phyloP scores from a whole-genome alignment of 2,113 vertebrate genomes.

The Centropristis striata region DNA sequence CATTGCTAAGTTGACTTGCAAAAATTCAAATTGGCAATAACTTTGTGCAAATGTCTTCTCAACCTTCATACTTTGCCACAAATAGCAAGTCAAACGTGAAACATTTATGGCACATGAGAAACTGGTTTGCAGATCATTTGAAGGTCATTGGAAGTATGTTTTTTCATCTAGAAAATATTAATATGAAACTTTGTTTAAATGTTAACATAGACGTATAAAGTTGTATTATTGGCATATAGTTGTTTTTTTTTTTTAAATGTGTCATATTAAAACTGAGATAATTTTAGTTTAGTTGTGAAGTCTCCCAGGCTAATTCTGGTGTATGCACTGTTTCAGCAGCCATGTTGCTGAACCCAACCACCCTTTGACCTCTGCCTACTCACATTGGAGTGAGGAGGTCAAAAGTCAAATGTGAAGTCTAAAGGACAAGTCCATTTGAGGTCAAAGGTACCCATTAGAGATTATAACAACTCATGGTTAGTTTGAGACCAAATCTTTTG shows the following conservation, averaged over 20 bases:
- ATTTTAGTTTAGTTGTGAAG: background rate
- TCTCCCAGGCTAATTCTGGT: background rate
- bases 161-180: conserved; percentile 32
- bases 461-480: background rate
- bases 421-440: conserved; percentile 46
- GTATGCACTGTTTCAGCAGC: background rate
- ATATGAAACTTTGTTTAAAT: conserved; percentile 34
- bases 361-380: conserved; percentile 30
- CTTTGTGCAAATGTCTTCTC: conserved; percentile 68
- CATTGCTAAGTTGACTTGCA: conserved; percentile 44
- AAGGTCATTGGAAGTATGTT: conserved; percentile 34
- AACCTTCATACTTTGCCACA: conserved; percentile 63
- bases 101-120: conserved; percentile 15
- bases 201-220: background rate
- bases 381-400: conserved; percentile 26
- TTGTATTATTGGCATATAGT: background rate
- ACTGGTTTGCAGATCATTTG: conserved; percentile 48
- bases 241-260: too few relatives aligned
- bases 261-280: background rate
- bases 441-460: conserved; percentile 30
- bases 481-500: conserved; percentile 10
- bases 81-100: conserved; percentile 49
- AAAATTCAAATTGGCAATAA: conserved; percentile 69
- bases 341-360: conserved; percentile 31
- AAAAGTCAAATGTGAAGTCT: conserved; percentile 41